Evolutionary conservation across 2,888 invertebrate species (phyloP).

Genomic region (Doris montereyensis): DNA sequence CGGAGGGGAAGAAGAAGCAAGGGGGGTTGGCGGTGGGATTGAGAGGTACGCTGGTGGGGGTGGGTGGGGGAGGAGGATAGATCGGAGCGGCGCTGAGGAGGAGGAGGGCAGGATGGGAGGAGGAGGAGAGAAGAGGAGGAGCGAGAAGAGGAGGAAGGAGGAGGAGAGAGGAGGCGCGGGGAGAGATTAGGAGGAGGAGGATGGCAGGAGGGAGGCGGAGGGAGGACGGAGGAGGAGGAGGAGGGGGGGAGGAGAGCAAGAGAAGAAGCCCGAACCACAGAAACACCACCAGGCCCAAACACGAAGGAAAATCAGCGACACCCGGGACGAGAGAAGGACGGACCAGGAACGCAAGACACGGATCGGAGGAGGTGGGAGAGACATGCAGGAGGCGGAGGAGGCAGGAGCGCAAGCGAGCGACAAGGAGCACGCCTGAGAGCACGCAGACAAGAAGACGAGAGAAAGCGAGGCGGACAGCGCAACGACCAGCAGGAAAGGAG

Average conservation of each 20-base stretch:
- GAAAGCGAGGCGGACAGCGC: background rate
- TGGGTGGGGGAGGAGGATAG: background rate
- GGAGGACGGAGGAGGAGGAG: too few species aligned
- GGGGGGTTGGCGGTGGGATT: background rate
- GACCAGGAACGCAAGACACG: too few species aligned
- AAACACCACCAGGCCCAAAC: background rate
- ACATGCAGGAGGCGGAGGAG: too few species aligned
- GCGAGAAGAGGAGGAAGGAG: background rate
- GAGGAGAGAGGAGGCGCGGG: background rate
- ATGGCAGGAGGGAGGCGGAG: background rate
- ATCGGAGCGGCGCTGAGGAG: background rate
- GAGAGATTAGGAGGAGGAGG: background rate
- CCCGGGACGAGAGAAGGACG: background rate
- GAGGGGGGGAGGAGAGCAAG: background rate
- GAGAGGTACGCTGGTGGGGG: background rate
- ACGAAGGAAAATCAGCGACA: background rate
- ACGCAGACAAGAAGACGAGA: background rate
- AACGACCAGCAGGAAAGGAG: too few species aligned
- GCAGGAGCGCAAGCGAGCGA: too few species aligned
- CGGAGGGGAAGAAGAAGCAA: background rate
- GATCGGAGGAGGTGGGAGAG: too few species aligned
- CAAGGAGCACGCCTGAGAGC: too few species aligned
- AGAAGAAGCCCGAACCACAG: background rate
- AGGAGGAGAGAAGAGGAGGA: background rate
- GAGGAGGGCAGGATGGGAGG: too few species aligned